Conservation (phyloP, 2,888 invertebrate species). For the Flabesymbios commensalis region DNA sequence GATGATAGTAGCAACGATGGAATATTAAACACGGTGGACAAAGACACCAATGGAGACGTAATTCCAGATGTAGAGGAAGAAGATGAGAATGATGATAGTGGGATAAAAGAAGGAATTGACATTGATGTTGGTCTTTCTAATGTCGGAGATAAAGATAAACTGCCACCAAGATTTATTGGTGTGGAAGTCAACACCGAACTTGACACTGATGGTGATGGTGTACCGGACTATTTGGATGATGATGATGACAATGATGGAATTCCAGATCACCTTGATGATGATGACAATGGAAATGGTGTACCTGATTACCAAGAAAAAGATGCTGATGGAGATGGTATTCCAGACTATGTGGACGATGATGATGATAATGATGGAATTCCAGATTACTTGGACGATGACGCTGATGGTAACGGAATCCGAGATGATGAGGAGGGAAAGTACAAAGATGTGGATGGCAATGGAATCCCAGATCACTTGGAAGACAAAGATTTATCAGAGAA, state of each 20-base stretch:
- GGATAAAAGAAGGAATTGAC: conserved; percentile 35
- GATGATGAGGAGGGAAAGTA: conserved; percentile 34
- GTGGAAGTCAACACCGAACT: conserved; percentile 40
- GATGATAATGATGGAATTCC: conserved; percentile 41
- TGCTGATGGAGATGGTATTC: conserved; percentile 41
- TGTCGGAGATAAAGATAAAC: conserved; percentile 35
- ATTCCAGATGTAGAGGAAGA: conserved; percentile 23
- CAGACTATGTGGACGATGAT: conserved; percentile 33
- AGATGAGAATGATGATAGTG: conserved; percentile 32
- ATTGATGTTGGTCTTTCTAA: conserved; percentile 23
- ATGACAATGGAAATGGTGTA: conserved; percentile 29
- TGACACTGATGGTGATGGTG: conserved; percentile 44
- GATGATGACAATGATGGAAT: conserved; percentile 33
- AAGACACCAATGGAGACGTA: conserved; percentile 38
- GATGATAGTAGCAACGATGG: conserved; percentile 40
- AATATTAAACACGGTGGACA: conserved; percentile 22
- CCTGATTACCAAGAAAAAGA: conserved; percentile 43
- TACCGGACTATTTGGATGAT: conserved; percentile 28
- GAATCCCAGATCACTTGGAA: conserved; percentile 34
- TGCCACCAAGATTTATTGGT: conserved; percentile 24
- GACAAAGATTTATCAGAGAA: conserved; percentile 26
- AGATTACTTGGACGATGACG: conserved; percentile 30
- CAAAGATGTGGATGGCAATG: conserved; percentile 17
- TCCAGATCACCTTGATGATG: conserved; percentile 26
- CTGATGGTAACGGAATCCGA: conserved; percentile 32